Base-by-base conservation (phyloP, 2,888 invertebrate genomes). In the Brachypalpus laphriformis region DNA sequence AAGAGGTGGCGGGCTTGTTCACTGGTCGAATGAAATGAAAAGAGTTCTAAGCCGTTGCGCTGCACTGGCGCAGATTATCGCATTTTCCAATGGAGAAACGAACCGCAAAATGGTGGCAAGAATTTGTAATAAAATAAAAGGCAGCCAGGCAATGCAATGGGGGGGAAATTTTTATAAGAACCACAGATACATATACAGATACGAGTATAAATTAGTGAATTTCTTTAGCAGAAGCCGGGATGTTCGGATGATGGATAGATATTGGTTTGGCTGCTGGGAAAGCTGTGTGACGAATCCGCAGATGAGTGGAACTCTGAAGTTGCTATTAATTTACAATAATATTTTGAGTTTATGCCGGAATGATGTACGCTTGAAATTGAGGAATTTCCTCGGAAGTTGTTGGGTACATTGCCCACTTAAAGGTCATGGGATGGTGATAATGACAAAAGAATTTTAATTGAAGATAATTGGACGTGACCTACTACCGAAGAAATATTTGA, bases 31-130 rank as follows among this genome's bases (percentile, higher is more conserved):
- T 31, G 28, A 4, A 18, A n/a, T 6, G 28, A 25, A 40, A 45
- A 68, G 18, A n/a, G 42, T 37, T 68, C 11, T 16, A 4, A 34
- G 61, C 59, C 16, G 37, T 28, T 51, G 11, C 47, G 51, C 5
- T 25, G 25, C 25, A 25, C 37, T 16, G 28, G 9, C 18, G 31
- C 51, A 42, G 40, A 72, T 54, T 42, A 51, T 61, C 28, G 40
- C 14, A 16, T 54, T 63, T 63, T 34, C 42, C 63, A 74, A 61
- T 54, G 59, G 56, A 22, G 47, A 71, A 16, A 20, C 22, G 37
- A 51, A 74, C 61, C 51, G 63, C 74, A 74, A 74, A 74, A 63
- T 74, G 63, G 63, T 63, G 74, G 63, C 49, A 28, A 49, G 59
- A 59, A 59, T 49, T 59, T 47, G 28, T 71, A 49, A 31, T 72